A percentile compares a stretch with the other conserved stretches of the same genome.
These are phyloP conservation scores for Lycocerus yunnanus DNA, from an alignment of 2,888 invertebrate genomes.

Conservation along the genomic window DNA sequence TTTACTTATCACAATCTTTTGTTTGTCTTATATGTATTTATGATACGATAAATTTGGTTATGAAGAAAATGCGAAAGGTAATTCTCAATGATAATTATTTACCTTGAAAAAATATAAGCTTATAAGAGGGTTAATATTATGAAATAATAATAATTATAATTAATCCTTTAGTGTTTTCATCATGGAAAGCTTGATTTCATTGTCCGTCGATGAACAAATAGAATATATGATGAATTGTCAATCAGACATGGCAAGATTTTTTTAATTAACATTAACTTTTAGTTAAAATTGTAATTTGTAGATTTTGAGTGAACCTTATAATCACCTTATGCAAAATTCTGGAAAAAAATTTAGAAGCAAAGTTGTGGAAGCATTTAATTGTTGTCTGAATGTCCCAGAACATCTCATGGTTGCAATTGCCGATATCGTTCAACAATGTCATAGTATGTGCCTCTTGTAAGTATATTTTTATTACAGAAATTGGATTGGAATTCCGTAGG, in stretches of 20 bases:
- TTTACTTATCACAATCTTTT: too few species aligned
- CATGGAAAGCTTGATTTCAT: not conserved
- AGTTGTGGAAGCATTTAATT: conserved; percentile 88
- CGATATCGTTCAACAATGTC: conserved; percentile 93
- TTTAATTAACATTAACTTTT: not conserved
- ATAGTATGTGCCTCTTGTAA: conserved; percentile 95
- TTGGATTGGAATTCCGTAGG: too few species aligned
- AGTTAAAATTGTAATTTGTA: not conserved
- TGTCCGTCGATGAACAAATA: not conserved
- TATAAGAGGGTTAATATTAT: too few species aligned
- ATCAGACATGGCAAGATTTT: not conserved
- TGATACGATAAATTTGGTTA: too few species aligned
- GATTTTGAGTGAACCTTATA: not conserved
- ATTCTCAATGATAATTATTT: too few species aligned
- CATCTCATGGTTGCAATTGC: conserved; percentile 83
- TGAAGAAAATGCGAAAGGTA: too few species aligned
- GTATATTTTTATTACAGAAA: conserved; percentile 53
- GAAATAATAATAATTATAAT: too few species aligned
- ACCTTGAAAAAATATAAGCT: too few species aligned
- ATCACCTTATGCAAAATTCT: not conserved
- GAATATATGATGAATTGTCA: not conserved
- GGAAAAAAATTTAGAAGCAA: conserved; percentile 77
- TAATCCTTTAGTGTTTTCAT: not conserved
- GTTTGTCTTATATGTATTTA: too few species aligned
- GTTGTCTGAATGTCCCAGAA: conserved; percentile 88